Evolutionary conservation across 2,113 vertebrate species (phyloP).

Genomic region (Corythornis madagascariensis): DNA sequence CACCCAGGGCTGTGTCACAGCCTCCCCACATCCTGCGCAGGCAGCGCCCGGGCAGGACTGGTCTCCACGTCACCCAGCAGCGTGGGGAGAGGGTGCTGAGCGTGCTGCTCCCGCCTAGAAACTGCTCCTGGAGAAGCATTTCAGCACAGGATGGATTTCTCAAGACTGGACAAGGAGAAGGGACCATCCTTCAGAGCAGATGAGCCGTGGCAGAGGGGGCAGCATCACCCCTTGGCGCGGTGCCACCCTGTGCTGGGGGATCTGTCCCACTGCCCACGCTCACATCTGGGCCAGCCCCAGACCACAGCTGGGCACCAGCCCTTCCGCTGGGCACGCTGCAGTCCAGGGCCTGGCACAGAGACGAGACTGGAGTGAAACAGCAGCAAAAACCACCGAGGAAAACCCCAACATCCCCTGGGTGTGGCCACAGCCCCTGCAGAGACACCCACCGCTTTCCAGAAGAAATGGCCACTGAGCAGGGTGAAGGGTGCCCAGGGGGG

Average conservation of each 20-base stretch:
- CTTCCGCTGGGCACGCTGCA: not conserved
- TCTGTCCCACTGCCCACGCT: too few species aligned
- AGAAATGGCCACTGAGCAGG: not conserved
- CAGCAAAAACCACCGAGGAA: not conserved
- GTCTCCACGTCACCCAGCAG: not conserved
- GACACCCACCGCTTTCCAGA: not conserved
- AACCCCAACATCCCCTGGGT: not conserved
- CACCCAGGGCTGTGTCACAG: constrained; percentile 17
- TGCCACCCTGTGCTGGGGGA: fast-evolving
- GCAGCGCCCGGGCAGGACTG: not conserved
- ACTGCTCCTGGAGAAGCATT: not conserved
- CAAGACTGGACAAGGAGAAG: not conserved
- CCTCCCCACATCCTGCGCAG: constrained; percentile 57
- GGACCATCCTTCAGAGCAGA: not conserved
- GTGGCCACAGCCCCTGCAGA: not conserved
- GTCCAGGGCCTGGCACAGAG: not conserved
- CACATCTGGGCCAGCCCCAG: fast-evolving
- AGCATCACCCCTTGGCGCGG: fast-evolving
- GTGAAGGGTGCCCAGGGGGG: not conserved
- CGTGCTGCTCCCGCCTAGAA: not conserved
- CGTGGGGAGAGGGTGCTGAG: not conserved
- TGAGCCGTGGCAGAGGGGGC: not conserved
- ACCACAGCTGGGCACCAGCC: not conserved
- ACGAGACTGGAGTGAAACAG: not conserved
- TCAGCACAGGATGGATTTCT: too few species aligned